phyloP scores from a whole-genome alignment of 2,888 invertebrate genomes.

The Gibbula magus region DNA sequence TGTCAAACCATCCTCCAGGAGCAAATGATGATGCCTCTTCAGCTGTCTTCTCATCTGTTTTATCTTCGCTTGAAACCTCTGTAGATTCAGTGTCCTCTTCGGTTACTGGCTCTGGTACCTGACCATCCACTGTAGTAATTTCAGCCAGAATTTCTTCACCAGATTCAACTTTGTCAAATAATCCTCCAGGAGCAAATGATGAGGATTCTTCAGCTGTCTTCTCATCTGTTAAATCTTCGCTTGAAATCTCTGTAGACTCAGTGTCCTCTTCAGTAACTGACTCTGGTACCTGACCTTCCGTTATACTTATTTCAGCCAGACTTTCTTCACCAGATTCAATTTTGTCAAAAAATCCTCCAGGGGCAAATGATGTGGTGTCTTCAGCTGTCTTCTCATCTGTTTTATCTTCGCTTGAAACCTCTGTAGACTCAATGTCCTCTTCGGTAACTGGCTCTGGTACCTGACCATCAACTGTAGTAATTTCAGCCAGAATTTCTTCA shows the following conservation, averaged over 20 bases:
- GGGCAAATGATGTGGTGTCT: neutral
- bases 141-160: neutral
- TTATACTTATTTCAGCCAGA: neutral
- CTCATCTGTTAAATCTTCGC: neutral
- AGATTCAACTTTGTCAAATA: neutral
- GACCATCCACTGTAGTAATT: neutral
- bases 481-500: neutral
- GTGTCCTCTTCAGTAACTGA: neutral
- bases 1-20: slow-evolving; percentile 10
- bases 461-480: neutral
- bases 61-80: neutral
- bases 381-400: neutral
- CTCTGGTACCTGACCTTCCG: neutral
- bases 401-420: neutral
- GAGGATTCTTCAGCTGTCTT: neutral
- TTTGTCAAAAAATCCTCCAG: neutral
- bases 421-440: neutral
- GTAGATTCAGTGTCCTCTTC: neutral
- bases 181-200: neutral
- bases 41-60: neutral
- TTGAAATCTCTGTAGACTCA: neutral
- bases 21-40: neutral
- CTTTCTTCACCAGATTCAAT: neutral
- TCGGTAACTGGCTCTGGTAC: neutral
- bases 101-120: neutral